phyloP scores from a whole-genome alignment of 2,888 invertebrate species.

The Ellobium chinense region DNA sequence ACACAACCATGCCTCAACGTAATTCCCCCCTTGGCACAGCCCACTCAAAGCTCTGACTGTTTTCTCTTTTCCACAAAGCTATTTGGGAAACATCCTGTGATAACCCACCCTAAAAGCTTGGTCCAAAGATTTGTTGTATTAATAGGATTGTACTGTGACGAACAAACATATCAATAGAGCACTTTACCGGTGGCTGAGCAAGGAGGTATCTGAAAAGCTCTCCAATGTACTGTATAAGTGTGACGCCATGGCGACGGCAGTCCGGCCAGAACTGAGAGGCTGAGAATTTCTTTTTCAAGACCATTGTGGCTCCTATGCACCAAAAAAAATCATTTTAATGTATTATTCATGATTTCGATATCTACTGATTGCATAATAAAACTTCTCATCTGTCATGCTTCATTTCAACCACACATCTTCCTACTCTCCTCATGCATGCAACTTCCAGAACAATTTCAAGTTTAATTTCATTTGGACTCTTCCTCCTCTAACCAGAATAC shows the following conservation, averaged over 20 bases:
- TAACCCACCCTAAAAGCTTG: not conserved
- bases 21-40: too few species aligned
- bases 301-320: slow-evolving; percentile 86
- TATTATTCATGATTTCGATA: not conserved
- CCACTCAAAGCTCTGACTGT: too few species aligned
- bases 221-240: slow-evolving; percentile 83
- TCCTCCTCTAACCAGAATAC: too few species aligned
- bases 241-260: slow-evolving; percentile 93
- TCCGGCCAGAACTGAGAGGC: slow-evolving; percentile 95
- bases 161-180: too few species aligned
- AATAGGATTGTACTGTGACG: too few species aligned
- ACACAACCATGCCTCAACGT: too few species aligned
- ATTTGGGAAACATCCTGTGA: not conserved
- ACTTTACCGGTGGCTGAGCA: slow-evolving; percentile 76
- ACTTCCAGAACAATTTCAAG: too few species aligned
- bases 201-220: slow-evolving; percentile 82
- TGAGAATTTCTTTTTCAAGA: slow-evolving; percentile 93
- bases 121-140: not conserved
- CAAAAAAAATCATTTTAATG: not conserved
- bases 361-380: not conserved
- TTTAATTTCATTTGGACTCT: too few species aligned
- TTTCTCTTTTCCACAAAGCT: not conserved
- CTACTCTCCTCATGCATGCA: too few species aligned
- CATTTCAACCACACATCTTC: too few species aligned
- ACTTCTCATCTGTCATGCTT: too few species aligned